phyloP scores from a whole-genome alignment of 2,888 invertebrate genomes.

The Aspidiotus rigidus region DNA sequence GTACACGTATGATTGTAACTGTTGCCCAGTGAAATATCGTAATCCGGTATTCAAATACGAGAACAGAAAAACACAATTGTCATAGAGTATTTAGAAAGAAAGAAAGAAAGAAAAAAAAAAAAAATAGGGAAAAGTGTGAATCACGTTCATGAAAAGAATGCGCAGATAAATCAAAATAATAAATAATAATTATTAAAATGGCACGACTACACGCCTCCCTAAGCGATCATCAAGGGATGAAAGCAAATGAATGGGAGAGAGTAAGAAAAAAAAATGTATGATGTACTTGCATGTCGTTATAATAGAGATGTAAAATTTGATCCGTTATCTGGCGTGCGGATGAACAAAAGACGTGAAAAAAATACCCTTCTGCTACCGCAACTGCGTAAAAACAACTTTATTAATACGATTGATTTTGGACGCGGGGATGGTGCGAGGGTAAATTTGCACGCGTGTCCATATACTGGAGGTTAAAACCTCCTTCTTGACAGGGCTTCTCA shows the following conservation, averaged over 20 bases:
- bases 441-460: constrained; percentile 8
- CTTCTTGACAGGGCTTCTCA: constrained; percentile 5
- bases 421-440: neutral
- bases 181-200: constrained; percentile 29
- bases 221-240: constrained; percentile 12
- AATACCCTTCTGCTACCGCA: constrained; percentile 32
- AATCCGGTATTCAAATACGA: constrained; percentile 12
- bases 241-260: neutral
- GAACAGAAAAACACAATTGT: neutral
- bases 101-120: neutral
- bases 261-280: too few relatives aligned
- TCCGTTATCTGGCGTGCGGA: constrained; percentile 23
- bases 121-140: constrained; percentile 2
- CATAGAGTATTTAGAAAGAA: neutral
- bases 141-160: constrained; percentile 10
- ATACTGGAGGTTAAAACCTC: constrained; percentile 3
- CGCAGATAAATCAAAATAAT: constrained; percentile 26
- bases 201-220: constrained; percentile 24
- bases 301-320: constrained; percentile 31
- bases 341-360: constrained; percentile 26
- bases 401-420: constrained; percentile 32
- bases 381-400: constrained; percentile 33
- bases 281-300: constrained; percentile 10
- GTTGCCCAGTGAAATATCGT: neutral
- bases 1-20: too few relatives aligned